Conservation (phyloP, 2,888 invertebrate genomes). For the Sericinus montela region DNA sequence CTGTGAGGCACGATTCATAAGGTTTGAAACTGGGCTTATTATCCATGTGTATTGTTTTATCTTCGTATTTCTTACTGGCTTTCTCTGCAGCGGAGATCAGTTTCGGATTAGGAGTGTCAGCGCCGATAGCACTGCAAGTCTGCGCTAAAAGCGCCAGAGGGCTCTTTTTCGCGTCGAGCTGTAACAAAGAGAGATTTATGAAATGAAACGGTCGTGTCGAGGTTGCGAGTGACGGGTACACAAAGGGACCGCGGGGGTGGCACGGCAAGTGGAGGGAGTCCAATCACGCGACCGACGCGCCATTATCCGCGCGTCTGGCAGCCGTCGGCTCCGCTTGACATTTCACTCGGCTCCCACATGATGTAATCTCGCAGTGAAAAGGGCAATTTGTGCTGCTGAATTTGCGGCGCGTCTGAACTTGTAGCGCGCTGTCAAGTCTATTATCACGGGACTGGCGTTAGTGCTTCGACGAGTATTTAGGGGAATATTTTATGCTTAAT, state of each 20-base stretch:
- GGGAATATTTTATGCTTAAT: conserved; percentile 28
- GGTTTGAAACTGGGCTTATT: conserved; percentile 86
- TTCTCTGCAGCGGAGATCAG: conserved; percentile 87
- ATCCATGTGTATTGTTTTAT: conserved; percentile 80
- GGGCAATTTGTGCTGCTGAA: conserved; percentile 79
- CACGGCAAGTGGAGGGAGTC: conserved; percentile 51
- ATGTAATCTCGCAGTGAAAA: conserved; percentile 80
- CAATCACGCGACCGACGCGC: conserved; percentile 79
- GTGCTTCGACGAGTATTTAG: conserved; percentile 36
- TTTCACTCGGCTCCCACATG: conserved; percentile 79
- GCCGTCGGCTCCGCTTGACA: conserved; percentile 79
- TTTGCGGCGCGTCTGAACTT: conserved; percentile 75
- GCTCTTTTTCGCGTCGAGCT: conserved; percentile 99
- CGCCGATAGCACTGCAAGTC: conserved; percentile 98
- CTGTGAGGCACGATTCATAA: conserved; percentile 83
- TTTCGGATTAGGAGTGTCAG: conserved; percentile 90
- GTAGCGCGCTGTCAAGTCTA: conserved; percentile 72
- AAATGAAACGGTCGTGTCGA: conserved; percentile 74
- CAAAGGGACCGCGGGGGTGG: conserved; percentile 62
- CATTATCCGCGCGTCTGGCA: conserved; percentile 79
- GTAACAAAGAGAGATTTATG: conserved; percentile 80
- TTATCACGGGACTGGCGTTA: conserved; percentile 45
- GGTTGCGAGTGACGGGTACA: conserved; percentile 72
- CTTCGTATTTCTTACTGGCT: conserved; percentile 81
- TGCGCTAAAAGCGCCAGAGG: conserved; percentile 96